phyloP scores from a whole-genome alignment of 2,888 invertebrate genomes.

The Lepidocyrtinus sp. region DNA sequence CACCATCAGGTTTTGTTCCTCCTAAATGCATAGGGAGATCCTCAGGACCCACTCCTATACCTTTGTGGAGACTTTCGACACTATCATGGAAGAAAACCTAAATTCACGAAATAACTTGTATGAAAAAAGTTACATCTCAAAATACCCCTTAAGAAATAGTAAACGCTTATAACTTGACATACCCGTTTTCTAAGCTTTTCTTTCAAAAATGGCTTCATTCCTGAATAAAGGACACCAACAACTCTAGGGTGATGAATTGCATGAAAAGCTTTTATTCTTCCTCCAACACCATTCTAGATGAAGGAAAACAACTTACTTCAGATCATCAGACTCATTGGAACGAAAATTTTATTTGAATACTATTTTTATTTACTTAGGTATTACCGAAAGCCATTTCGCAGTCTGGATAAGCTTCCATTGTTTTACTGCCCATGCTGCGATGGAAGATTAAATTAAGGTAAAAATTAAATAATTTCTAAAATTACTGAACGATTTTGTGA shows the following conservation, averaged over 20 bases:
- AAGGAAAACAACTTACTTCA: too few species aligned
- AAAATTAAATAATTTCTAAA: too few species aligned
- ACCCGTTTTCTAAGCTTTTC: conserved; percentile 62
- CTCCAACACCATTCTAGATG: conserved; percentile 27
- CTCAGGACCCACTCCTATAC: conserved; percentile 38
- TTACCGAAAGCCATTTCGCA: conserved; percentile 31
- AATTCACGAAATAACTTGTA: background rate
- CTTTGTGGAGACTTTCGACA: conserved; percentile 47
- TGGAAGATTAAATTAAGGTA: too few species aligned
- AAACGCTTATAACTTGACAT: conserved; percentile 22
- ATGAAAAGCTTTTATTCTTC: conserved; percentile 23
- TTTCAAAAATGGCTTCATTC: conserved; percentile 57
- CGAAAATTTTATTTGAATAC: too few species aligned
- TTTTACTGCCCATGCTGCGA: conserved; percentile 41
- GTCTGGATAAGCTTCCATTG: conserved; percentile 23
- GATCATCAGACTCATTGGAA: too few species aligned
- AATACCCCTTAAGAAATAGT: background rate
- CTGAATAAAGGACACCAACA: conserved; percentile 15
- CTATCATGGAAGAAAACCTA: conserved; percentile 62
- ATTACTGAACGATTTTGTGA: too few species aligned
- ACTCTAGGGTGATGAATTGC: conserved; percentile 32
- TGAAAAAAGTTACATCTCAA: background rate
- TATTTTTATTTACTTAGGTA: too few species aligned
- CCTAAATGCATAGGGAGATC: conserved; percentile 40
- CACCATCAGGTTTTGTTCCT: background rate